A percentile compares a stretch with the other conserved stretches of the same genome.
Evolutionary conservation across 2,113 vertebrate genomes (phyloP).

Genomic region (Chlorodrepanis virens): DNA sequence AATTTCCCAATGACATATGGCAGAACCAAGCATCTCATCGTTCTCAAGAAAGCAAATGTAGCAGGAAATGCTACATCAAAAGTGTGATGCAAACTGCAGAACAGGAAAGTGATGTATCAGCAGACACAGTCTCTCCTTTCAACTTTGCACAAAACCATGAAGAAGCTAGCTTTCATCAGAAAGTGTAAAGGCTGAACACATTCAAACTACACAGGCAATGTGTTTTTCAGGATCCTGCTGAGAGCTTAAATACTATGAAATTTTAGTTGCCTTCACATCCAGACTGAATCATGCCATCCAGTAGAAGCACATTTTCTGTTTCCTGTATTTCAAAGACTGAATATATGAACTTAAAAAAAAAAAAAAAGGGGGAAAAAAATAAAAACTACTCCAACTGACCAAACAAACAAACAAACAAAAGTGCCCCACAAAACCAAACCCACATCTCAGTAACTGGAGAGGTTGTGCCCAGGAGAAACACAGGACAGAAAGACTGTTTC

Average conservation of each 20-base stretch:
- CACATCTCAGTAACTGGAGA: neutral
- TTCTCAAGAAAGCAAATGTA: neutral
- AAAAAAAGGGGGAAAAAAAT: no score
- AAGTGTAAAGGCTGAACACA: neutral
- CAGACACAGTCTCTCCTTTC: neutral
- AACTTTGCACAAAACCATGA: neutral
- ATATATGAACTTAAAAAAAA: neutral
- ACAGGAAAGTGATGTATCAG: neutral
- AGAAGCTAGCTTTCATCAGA: neutral
- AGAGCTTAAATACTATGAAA: neutral
- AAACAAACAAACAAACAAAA: neutral
- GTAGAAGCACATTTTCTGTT: neutral
- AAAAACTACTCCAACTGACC: neutral
- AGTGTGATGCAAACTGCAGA: neutral
- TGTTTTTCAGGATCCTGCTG: neutral
- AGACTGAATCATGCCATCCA: neutral
- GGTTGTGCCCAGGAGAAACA: neutral
- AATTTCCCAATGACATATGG: neutral
- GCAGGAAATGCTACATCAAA: neutral
- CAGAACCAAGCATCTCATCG: neutral
- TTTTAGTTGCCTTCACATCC: neutral
- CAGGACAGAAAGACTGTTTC: neutral
- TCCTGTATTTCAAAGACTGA: neutral
- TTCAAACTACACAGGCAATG: neutral
- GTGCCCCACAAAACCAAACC: neutral